A percentile compares a stretch with the other conserved stretches of the same genome.
These are phyloP conservation scores for Branchipolynoe longqiensis DNA, from an alignment of 2,888 invertebrate species.

Conservation along the genomic window DNA sequence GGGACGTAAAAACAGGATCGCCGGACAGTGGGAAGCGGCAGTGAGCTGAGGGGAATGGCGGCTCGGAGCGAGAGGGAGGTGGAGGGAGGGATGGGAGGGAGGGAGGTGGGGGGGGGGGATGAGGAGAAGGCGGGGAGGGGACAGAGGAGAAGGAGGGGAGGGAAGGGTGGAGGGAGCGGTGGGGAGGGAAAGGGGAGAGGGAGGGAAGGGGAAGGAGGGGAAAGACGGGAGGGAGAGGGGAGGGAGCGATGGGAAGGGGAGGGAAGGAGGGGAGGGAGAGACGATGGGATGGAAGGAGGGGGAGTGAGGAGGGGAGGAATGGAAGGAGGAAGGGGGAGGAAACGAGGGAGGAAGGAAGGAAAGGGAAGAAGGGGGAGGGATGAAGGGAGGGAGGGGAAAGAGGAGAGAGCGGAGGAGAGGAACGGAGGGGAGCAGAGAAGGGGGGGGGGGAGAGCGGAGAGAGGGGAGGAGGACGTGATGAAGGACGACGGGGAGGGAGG, in stretches of 20 bases:
- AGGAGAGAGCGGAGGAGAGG: no score
- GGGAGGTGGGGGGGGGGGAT: not conserved
- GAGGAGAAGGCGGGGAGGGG: not conserved
- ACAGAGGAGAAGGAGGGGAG: not conserved
- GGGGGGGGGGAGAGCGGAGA: no score
- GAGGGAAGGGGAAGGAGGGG: not conserved
- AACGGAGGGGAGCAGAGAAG: no score
- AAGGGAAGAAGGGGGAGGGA: no score
- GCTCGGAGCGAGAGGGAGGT: not conserved
- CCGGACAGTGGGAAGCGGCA: not conserved
- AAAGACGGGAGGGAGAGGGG: not conserved
- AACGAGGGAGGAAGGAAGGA: no score
- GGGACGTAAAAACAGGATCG: not conserved
- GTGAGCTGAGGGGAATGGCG: not conserved
- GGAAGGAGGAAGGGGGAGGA: no score
- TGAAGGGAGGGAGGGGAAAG: no score
- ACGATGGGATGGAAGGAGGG: no score
- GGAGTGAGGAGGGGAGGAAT: no score
- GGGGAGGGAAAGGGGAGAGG: not conserved
- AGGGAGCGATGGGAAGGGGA: not conserved
- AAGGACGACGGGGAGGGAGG: no score
- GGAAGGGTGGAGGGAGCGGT: not conserved
- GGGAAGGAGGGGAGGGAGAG: no score
- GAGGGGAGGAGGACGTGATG: no score
- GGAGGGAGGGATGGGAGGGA: not conserved